Conservation (phyloP, 2,888 invertebrate genomes). For the Polyommatus iphigenia region DNA sequence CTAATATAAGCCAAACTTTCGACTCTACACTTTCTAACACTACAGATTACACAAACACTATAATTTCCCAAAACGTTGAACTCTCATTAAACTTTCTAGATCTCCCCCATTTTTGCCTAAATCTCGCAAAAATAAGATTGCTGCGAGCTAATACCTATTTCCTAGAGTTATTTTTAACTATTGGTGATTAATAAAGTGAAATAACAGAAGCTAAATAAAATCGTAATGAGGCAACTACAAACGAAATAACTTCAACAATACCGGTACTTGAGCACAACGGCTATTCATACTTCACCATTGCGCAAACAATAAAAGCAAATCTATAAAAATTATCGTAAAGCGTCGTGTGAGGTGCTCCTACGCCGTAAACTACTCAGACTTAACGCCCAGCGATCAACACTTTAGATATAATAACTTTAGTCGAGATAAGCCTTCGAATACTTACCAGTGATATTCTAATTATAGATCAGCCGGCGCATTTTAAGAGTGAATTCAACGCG, state of each 20-base stretch:
- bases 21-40: too few species aligned
- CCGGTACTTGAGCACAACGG: slow-evolving; percentile 26
- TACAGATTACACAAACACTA: too few species aligned
- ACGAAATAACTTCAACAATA: slow-evolving; percentile 8
- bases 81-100: not conserved
- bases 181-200: not conserved
- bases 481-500: not conserved
- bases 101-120: not conserved
- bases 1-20: too few species aligned
- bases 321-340: slow-evolving; percentile 32
- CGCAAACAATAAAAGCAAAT: slow-evolving; percentile 32
- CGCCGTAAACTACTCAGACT: slow-evolving; percentile 67
- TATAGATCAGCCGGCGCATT: not conserved
- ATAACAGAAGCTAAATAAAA: not conserved
- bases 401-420: slow-evolving; percentile 54
- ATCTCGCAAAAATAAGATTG: not conserved
- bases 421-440: slow-evolving; percentile 45
- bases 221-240: not conserved
- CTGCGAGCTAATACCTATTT: not conserved
- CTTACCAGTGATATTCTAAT: slow-evolving; percentile 10
- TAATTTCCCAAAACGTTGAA: too few species aligned
- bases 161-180: not conserved
- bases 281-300: slow-evolving; percentile 6
- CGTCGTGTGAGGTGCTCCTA: slow-evolving; percentile 60
- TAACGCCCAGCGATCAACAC: slow-evolving; percentile 61